Conservation (phyloP, 2,797 vertebrate species). For the Notolabrus celidotus region DNA sequence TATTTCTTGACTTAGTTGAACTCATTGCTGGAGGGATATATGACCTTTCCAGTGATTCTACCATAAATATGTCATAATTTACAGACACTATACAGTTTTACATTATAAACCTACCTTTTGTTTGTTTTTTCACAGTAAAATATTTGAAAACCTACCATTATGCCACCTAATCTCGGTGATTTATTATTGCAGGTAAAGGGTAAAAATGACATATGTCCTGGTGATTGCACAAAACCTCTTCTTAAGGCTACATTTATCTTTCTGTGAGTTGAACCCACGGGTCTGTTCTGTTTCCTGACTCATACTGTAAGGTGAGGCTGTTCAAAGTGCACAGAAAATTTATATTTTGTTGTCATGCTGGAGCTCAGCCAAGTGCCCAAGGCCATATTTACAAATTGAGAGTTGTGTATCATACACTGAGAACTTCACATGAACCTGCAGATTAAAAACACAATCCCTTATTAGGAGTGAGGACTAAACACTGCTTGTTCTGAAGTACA, state of each 20-base stretch:
- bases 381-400: constrained; percentile 37
- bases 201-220: neutral
- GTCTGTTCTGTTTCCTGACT: constrained; percentile 15
- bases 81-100: too few relatives aligned
- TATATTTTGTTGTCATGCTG: constrained; percentile 36
- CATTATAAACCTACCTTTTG: neutral
- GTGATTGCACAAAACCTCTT: constrained; percentile 11
- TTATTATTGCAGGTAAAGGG: constrained; percentile 10
- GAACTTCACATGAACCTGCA: constrained; percentile 12
- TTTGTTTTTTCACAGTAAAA: neutral
- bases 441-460: constrained; percentile 30
- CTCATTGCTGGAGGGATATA: too few relatives aligned
- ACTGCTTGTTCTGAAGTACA: neutral
- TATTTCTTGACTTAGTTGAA: too few relatives aligned
- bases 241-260: constrained; percentile 5
- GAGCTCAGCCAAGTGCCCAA: constrained; percentile 2
- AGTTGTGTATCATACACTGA: constrained; percentile 3
- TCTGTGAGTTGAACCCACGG: constrained; percentile 8
- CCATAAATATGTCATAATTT: too few relatives aligned
- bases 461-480: constrained; percentile 1
- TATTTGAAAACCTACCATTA: neutral
- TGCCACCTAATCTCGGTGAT: neutral
- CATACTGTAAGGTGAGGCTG: constrained; percentile 3
- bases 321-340: constrained; percentile 43
- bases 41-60: too few relatives aligned